Evolutionary conservation across 2,888 invertebrate species (phyloP), one percentile per base, ranked within the genome.

Genomic region (Drosophila meridiana): DNA sequence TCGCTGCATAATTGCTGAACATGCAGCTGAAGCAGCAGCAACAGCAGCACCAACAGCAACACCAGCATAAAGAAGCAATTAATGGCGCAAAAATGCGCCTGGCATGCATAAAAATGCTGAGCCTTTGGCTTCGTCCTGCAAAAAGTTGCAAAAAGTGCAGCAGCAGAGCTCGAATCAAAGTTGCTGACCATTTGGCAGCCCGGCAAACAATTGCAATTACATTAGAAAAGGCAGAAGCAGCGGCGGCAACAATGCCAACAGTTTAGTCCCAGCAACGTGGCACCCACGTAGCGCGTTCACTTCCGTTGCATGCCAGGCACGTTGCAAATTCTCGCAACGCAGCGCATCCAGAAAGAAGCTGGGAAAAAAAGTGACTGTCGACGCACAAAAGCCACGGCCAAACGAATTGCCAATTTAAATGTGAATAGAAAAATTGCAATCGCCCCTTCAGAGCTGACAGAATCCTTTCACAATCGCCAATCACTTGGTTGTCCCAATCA

Each of bases 71-170:
- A 91, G 88, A 78, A 91, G 89, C 90, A 91, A 91, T 91, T 91
- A 91, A 87, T 89, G 85, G 59, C 83, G 66, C 77, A 77, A 80
- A 89, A 91, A 91, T 91, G 90, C 91, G 91, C 91, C 82, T 90
- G 87, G 90, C 88, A 91, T 91, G 91, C 91, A 91, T 83, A 91
- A 91, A 91, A 91, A 90, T 91, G 76, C 63, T 76, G 67, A 76
- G 60, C 59, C 61, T 66, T 72, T 59, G 50, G 43, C 56, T 61
- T 53, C 40, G 42, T 32, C 50, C 30, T 30, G 66, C 53, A 69
- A 75, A 73, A 66, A 64, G 64, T 60, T 55, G 66, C 34, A 70
- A 69, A 68, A 79, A 75, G 45, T 67, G 73, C 66, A 75, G 53
- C 77, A 55, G 62, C 68, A 63, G 14, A 73, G 38, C 61, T 59